A percentile compares a stretch with the other conserved stretches of the same genome.
Conservation (phyloP, 2,797 vertebrate species). For the Lepilemur septentrionalis region DNA sequence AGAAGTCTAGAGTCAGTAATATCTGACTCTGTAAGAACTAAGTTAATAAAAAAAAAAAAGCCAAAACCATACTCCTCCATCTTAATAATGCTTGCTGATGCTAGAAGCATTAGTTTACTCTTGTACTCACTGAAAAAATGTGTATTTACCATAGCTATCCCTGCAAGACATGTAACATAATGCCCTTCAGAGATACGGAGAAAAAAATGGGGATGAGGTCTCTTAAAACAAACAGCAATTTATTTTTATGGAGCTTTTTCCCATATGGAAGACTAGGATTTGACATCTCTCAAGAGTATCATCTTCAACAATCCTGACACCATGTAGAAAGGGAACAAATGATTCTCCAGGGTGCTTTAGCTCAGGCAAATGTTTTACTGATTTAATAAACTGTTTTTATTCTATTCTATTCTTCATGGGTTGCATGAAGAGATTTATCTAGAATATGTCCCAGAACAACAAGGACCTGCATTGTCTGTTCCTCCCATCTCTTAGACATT, state of each 20-base stretch:
- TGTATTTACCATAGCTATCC: constrained; percentile 59
- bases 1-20: background rate
- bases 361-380: constrained; percentile 32
- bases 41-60: constrained; percentile 23
- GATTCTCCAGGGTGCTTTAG: constrained; percentile 6
- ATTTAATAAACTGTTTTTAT: constrained; percentile 42
- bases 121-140: constrained; percentile 65
- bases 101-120: constrained; percentile 66
- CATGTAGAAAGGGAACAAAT: constrained; percentile 25
- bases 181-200: constrained; percentile 63
- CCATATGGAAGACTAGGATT: constrained; percentile 50
- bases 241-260: constrained; percentile 67
- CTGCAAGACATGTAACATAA: constrained; percentile 59
- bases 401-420: background rate
- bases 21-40: constrained; percentile 32
- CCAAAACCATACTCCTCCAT: background rate
- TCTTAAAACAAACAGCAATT: constrained; percentile 54
- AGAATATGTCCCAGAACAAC: background rate
- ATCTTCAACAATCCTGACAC: constrained; percentile 31
- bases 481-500: background rate
- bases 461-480: background rate
- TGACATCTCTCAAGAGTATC: constrained; percentile 26
- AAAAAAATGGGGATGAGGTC: constrained; percentile 53
- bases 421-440: background rate
- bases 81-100: background rate